These are phyloP conservation scores for Sphaeridia pumilis DNA, from an alignment of 2,888 invertebrate genomes.

Conservation along the genomic window DNA sequence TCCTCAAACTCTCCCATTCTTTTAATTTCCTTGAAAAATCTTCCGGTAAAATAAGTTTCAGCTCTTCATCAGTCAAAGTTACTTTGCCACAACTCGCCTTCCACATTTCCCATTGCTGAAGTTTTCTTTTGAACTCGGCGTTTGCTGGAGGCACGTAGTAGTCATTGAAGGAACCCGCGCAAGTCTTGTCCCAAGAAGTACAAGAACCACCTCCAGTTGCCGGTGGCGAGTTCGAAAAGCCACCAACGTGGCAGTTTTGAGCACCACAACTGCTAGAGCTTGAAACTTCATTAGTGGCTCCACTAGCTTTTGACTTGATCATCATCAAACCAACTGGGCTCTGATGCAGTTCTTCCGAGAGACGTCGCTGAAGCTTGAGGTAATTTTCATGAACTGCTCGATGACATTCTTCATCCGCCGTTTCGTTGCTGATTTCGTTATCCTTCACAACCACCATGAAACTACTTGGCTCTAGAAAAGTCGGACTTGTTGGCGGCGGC, in stretches of 20 bases:
- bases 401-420: slow-evolving; percentile 13
- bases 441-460: background rate
- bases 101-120: slow-evolving; percentile 74
- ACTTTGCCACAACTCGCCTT: slow-evolving; percentile 40
- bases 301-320: slow-evolving; percentile 11
- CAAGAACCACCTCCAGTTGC: background rate
- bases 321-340: slow-evolving; percentile 13
- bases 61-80: slow-evolving; percentile 40
- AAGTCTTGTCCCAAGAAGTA: slow-evolving; percentile 13
- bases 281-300: slow-evolving; percentile 1
- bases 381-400: slow-evolving; percentile 29
- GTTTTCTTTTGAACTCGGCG: slow-evolving; percentile 62
- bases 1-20: slow-evolving; percentile 62
- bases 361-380: slow-evolving; percentile 24
- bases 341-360: slow-evolving; percentile 29
- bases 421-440: background rate
- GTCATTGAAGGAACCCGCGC: slow-evolving; percentile 57
- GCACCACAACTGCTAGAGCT: background rate
- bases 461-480: background rate
- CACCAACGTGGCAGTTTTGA: background rate
- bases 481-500: background rate
- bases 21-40: slow-evolving; percentile 74
- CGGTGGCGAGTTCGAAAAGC: background rate
- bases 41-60: slow-evolving; percentile 54
- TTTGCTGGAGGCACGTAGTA: slow-evolving; percentile 39